phyloP scores from a whole-genome alignment of 2,888 invertebrate species.

The Megalurothrips usitatus region DNA sequence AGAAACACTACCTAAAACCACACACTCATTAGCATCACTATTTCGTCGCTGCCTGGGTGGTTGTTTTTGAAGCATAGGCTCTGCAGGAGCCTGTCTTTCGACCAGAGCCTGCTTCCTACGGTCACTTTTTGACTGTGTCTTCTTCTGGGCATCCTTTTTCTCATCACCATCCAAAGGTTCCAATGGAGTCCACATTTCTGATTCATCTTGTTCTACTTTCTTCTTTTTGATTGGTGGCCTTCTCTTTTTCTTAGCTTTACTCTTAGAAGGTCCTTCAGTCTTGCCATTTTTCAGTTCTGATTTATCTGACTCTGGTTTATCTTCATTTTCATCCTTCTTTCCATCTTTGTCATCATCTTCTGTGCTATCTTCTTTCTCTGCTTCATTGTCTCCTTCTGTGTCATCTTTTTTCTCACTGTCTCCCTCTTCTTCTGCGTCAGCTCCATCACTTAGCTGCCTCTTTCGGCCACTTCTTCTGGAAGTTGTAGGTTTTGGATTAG shows the following conservation, averaged over 20 bases:
- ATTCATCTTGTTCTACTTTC: conserved; percentile 1
- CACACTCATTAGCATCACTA: conserved; percentile 1
- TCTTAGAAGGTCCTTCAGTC: background rate
- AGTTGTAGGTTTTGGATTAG: background rate
- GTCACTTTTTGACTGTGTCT: background rate
- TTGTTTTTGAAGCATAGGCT: conserved; percentile 18
- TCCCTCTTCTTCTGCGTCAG: background rate
- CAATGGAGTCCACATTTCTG: background rate
- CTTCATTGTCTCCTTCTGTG: background rate
- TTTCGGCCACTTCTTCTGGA: background rate
- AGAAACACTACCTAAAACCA: background rate
- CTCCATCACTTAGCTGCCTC: background rate
- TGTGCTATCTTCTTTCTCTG: background rate
- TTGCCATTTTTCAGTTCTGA: background rate
- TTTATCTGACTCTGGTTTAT: background rate
- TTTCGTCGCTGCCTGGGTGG: background rate
- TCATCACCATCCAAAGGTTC: background rate
- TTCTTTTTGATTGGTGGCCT: background rate
- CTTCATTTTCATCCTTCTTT: background rate
- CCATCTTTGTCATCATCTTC: background rate
- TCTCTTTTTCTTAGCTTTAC: background rate
- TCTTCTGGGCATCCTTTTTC: background rate
- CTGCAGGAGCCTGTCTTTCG: background rate
- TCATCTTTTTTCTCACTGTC: background rate
- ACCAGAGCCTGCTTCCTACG: background rate